Conservation (phyloP, 2,888 invertebrate species). For the Laspeyria flexula region DNA sequence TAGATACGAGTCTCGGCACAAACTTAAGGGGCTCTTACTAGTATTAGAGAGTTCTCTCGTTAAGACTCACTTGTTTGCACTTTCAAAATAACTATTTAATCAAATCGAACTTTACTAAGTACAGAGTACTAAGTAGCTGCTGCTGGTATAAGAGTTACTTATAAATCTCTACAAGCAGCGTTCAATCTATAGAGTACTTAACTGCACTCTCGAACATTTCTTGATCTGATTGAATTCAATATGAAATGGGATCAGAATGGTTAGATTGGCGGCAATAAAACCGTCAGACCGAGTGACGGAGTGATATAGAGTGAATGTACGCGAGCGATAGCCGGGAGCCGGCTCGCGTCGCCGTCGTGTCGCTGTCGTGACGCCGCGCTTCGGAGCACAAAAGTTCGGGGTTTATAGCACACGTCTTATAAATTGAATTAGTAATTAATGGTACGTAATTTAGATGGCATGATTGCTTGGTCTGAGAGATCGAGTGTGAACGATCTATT, state of each 20-base stretch:
- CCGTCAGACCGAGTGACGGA: constrained; percentile 11
- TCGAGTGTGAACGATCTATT: too few relatives aligned
- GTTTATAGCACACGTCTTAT: too few relatives aligned
- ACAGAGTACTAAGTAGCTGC: too few relatives aligned
- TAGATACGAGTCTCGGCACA: background rate
- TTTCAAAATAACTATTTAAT: background rate
- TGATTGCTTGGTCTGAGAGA: too few relatives aligned
- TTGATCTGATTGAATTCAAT: background rate
- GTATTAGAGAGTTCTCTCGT: background rate
- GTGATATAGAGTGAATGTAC: background rate
- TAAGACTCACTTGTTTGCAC: background rate
- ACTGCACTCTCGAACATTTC: background rate
- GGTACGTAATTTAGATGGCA: too few relatives aligned
- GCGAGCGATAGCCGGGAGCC: background rate
- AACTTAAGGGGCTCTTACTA: constrained; percentile 2
- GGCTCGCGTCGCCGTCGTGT: background rate
- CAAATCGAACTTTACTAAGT: background rate
- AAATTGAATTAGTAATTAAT: too few relatives aligned
- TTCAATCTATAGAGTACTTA: too few relatives aligned
- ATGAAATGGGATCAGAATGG: constrained; percentile 8
- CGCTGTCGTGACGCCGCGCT: too few relatives aligned
- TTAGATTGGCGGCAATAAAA: constrained; percentile 23
- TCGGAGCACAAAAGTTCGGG: too few relatives aligned
- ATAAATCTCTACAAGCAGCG: too few relatives aligned
- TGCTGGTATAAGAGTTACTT: too few relatives aligned